Evolutionary conservation across 1,140 invertebrate species (phyloP), one percentile per base, ranked within the genome.

Genomic region (Periplaneta americana): DNA sequence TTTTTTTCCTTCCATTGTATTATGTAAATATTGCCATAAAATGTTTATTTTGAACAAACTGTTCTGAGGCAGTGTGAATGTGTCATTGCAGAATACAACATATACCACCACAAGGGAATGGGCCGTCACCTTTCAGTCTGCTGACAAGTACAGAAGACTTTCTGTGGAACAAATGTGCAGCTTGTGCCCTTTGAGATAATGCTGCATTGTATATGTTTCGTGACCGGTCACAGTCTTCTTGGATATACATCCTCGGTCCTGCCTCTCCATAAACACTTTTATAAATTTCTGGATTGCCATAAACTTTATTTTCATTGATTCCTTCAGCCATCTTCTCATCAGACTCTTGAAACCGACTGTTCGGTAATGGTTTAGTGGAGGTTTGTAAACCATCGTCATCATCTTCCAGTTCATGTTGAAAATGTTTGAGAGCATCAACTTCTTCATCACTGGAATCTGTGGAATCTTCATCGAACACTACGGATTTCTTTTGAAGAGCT

Each of bases 51-150:
- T 48, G 36, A 78, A 36, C 35, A 36, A 32, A 48, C 18, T 37
- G 28, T 31, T 48, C n/a, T 39, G 34, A 34, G 35, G 77, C 77
- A 78, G 35, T 37, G 35, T 32, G 34, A 57, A 34, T 76, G 34
- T 74, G 17, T 81, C 75, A 81, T 57, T 81, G 81, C 34, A 81
- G 74, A 32, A 81, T 81, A 57, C 81, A 81, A 57, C 81, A 81
- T 36, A 81, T 81, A 32, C 81, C 81, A 36, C 81, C 81, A 74
- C 81, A 81, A 22, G 81, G 81, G 33, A 81, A 81, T 32, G 81
- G 81, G 13, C 81, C 81, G 17, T 81, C 81, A 34, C 66, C 81
- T n/a, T 39, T 35, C 15, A 81, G 74, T 8, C 36, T 57, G 33
- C 39, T 80, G 22, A 80, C 34, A 74, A 80, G 80, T 31, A 80